phyloP scores from a whole-genome alignment of 1,140 invertebrate species.

The Apocrypta bakeri region DNA sequence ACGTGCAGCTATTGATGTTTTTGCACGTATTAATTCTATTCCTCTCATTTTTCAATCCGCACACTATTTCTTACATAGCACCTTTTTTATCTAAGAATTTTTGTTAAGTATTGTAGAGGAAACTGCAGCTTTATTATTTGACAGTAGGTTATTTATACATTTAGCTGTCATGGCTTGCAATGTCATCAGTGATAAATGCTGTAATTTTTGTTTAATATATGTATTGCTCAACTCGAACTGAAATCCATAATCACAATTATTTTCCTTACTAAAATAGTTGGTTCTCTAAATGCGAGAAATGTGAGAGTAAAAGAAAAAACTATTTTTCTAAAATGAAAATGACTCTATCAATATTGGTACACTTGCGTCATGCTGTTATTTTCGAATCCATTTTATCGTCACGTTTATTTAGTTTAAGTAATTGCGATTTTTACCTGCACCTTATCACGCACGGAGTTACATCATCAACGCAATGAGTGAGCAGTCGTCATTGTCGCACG shows the following conservation, averaged over 20 bases:
- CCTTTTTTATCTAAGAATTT: background rate
- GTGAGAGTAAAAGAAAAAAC: background rate
- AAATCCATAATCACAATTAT: conserved; percentile 28
- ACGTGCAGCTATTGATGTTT: conserved; percentile 10
- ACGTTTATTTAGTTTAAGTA: background rate
- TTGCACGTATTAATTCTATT: conserved; percentile 35
- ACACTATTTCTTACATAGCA: conserved; percentile 15
- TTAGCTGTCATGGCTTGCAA: conserved; percentile 38
- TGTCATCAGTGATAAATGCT: conserved; percentile 25
- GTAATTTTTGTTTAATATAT: conserved; percentile 19
- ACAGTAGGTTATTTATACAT: conserved; percentile 5
- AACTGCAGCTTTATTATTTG: conserved; percentile 13
- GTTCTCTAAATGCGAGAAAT: too few species aligned
- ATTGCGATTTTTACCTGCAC: conserved; percentile 30
- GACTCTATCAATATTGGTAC: conserved; percentile 49
- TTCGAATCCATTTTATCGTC: background rate
- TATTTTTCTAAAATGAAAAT: background rate
- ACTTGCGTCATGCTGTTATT: conserved; percentile 17
- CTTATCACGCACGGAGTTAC: conserved; percentile 39
- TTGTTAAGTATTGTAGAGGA: conserved; percentile 12
- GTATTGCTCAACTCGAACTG: conserved; percentile 15
- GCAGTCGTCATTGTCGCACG: background rate
- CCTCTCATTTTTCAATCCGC: background rate
- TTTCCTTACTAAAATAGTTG: conserved; percentile 23
- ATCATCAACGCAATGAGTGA: conserved; percentile 17